Evolutionary conservation across 2,797 vertebrate species (phyloP).

Genomic region (Poecilia picta): DNA sequence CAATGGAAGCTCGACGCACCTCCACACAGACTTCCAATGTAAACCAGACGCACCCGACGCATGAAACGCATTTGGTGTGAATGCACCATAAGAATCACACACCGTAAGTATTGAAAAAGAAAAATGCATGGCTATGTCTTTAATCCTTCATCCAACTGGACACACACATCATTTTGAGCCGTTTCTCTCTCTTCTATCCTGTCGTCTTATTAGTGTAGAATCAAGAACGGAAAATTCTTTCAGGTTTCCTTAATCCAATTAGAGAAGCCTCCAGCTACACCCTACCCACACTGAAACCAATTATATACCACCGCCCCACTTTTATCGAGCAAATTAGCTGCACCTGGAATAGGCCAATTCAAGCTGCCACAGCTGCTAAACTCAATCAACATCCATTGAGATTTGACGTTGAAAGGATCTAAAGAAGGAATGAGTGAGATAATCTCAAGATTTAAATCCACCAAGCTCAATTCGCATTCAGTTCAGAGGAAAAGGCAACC

Average conservation of each 20-base stretch:
- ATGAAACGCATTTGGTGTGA: no score
- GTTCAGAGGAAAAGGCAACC: background rate
- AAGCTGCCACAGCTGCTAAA: conserved; percentile 9
- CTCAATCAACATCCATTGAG: conserved; percentile 10
- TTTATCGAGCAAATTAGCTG: conserved; percentile 42
- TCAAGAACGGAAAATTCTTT: conserved; percentile 19
- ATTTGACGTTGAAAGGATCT: conserved; percentile 5
- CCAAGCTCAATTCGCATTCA: background rate
- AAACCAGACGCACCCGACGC: no score
- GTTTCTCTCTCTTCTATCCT: conserved; percentile 5
- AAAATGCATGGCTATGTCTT: background rate
- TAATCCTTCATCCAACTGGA: background rate
- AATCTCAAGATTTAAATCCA: background rate
- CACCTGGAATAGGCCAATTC: conserved; percentile 32
- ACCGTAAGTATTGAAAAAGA: no score
- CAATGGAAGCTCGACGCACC: no score
- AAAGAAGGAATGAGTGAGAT: background rate
- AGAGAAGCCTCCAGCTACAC: conserved; percentile 38
- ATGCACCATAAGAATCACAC: no score
- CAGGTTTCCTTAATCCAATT: conserved; percentile 51
- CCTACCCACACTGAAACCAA: conserved; percentile 30
- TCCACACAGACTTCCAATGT: no score
- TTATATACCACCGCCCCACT: conserved; percentile 24
- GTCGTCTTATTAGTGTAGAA: conserved; percentile 26
- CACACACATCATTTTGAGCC: background rate